Base-by-base conservation (phyloP, 2,113 vertebrate species). In the Oryzias curvinotus region DNA sequence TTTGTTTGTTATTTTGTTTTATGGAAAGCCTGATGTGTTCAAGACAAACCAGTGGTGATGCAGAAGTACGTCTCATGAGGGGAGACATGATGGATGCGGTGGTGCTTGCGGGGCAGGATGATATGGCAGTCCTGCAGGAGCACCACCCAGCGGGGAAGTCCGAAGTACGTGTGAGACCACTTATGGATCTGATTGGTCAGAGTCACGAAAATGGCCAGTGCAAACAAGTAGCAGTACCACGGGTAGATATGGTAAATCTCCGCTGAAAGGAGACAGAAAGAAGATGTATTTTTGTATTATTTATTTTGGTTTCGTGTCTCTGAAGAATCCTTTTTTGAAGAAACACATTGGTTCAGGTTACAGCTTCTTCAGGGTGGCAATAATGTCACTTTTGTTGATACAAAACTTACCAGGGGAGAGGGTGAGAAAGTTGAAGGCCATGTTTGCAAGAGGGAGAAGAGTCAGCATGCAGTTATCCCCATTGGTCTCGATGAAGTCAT, bases 131-230 rank as follows among this genome's bases (percentile, higher is more conserved):
- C 93, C 88, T 99, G 97, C 0, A 99, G 93, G 57, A 98, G 62
- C 5, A 86, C 60, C 3, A 98, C 97, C 96, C 95, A 98, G 52
- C 80, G 64, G 0, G 97, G 96, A 52, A 99, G 94, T 71, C 97
- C 97, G 0, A 95, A 95, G 85, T 99, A 99, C 0, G 96, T 98
- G 88, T 99, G 97, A 0, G 97, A 99, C 97, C 97, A 99, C 89
- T 99, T 99, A 91, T 99, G 97, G 87, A 99, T 99, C 91, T 99
- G 97, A 93, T 99, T 99, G 25, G 97, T 99, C 57, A 99, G 93
- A 26, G 97, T 99, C 58, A 95, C 91, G 19, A 99, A 97, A 88
- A 99, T 93, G 78, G 88, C 88, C 41, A 99, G 89, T 52, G 95
- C 94, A 77, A 95, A 97, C 81, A 97, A 56, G 21, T 94, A 99